Percentiles rank a stretch among this genome's conserved stretches.
Conservation (phyloP, 2,113 vertebrate genomes). For the Pleuronectes platessa region DNA sequence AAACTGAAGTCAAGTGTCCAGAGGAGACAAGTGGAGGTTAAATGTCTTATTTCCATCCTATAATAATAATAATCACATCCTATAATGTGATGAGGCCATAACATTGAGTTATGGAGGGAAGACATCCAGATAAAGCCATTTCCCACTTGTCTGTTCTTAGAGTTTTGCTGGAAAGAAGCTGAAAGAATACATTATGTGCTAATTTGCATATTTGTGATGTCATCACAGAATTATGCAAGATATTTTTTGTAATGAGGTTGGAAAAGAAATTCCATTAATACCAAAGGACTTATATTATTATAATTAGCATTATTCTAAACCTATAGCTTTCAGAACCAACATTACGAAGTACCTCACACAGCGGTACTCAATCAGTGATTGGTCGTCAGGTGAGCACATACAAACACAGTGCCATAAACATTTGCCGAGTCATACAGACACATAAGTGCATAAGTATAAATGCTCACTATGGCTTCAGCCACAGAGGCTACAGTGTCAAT, state of each 20-base stretch:
- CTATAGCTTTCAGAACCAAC: too few relatives aligned
- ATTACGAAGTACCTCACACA: too few relatives aligned
- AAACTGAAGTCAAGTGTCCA: slow-evolving; percentile 28
- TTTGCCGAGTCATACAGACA: background rate
- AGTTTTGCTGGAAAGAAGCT: background rate
- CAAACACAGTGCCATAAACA: background rate
- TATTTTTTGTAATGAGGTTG: too few relatives aligned
- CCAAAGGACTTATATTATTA: too few relatives aligned
- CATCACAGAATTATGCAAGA: too few relatives aligned
- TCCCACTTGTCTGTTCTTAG: background rate
- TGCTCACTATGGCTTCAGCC: background rate
- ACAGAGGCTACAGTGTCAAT: background rate
- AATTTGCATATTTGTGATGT: background rate
- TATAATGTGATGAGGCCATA: slow-evolving; percentile 51
- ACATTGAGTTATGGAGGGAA: slow-evolving; percentile 21
- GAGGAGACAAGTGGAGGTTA: slow-evolving; percentile 79
- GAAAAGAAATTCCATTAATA: too few relatives aligned
- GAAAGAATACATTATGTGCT: background rate
- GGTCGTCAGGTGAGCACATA: background rate
- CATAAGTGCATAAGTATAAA: background rate
- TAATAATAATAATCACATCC: slow-evolving; percentile 64
- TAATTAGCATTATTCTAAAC: too few relatives aligned
- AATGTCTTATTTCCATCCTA: too few relatives aligned
- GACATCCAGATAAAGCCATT: slow-evolving; percentile 14
- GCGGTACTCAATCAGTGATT: too few relatives aligned